Evolutionary conservation across 2,888 invertebrate species (phyloP).

Genomic region (Drosophila subsilvestris): DNA sequence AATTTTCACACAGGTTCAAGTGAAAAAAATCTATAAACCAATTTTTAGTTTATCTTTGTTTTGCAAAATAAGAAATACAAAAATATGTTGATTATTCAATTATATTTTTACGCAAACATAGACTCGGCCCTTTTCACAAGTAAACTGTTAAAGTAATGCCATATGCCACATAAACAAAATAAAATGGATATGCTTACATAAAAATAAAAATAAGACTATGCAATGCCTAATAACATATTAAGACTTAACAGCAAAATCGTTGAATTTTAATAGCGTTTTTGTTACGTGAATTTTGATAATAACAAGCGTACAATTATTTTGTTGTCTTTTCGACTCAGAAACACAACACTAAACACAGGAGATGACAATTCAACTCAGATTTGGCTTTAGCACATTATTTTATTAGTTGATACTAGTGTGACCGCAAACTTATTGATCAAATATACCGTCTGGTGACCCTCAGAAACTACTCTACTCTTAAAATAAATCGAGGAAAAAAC

Average conservation of each 20-base stretch:
- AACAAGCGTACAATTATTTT: slow-evolving; percentile 21
- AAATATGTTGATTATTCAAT: slow-evolving; percentile 18
- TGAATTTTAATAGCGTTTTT: slow-evolving; percentile 7
- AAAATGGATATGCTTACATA: slow-evolving; percentile 7
- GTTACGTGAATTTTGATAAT: slow-evolving; percentile 4
- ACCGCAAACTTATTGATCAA: no score
- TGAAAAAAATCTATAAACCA: slow-evolving; percentile 39
- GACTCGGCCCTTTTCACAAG: slow-evolving; percentile 3
- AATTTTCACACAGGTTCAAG: slow-evolving; percentile 32
- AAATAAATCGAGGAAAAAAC: no score
- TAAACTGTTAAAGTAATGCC: slow-evolving; percentile 20
- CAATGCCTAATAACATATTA: neutral
- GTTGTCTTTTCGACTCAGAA: slow-evolving; percentile 28
- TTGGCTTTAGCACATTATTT: slow-evolving; percentile 31
- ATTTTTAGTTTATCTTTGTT: slow-evolving; percentile 65
- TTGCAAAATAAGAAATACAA: slow-evolving; percentile 47
- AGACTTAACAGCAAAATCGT: neutral
- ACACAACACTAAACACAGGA: slow-evolving; percentile 21
- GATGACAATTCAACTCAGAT: slow-evolving; percentile 17
- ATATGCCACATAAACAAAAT: slow-evolving; percentile 54
- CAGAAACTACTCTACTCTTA: no score
- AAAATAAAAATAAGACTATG: slow-evolving; percentile 11
- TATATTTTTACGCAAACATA: slow-evolving; percentile 6
- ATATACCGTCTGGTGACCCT: neutral
- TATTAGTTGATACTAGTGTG: slow-evolving; percentile 3